A percentile compares a stretch with the other conserved stretches of the same genome.
These are phyloP conservation scores for Strigamia maritima DNA, from an alignment of 2,888 invertebrate genomes.

Conservation along the genomic window DNA sequence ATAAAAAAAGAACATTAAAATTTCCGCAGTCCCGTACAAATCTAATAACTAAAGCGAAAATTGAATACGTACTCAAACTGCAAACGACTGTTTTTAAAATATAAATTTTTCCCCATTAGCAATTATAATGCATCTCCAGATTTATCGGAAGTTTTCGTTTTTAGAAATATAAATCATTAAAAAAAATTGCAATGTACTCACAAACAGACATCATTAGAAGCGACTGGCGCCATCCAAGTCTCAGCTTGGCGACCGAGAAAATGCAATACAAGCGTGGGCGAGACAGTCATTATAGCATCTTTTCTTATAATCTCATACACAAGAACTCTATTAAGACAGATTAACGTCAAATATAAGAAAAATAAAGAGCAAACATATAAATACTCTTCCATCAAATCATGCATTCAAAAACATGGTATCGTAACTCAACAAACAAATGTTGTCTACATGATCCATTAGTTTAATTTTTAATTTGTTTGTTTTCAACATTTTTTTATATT, in stretches of 20 bases:
- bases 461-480: too few species aligned
- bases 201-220: slow-evolving; percentile 28
- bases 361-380: not conserved
- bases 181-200: slow-evolving; percentile 1
- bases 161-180: not conserved
- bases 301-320: not conserved
- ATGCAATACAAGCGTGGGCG: not conserved
- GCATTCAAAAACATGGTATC: too few species aligned
- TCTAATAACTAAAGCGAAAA: not conserved
- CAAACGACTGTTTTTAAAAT: not conserved
- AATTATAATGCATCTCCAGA: not conserved
- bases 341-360: not conserved
- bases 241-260: not conserved
- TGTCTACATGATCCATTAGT: too few species aligned
- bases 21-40: not conserved
- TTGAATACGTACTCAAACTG: not conserved
- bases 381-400: not conserved
- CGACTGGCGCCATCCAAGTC: slow-evolving; percentile 22
- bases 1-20: not conserved
- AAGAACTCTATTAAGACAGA: not conserved
- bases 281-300: not conserved
- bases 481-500: too few species aligned
- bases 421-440: too few species aligned
- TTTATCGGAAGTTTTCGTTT: not conserved
- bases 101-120: not conserved